phyloP scores from a whole-genome alignment of 2,888 invertebrate species.

The Teinopalpus imperialis region DNA sequence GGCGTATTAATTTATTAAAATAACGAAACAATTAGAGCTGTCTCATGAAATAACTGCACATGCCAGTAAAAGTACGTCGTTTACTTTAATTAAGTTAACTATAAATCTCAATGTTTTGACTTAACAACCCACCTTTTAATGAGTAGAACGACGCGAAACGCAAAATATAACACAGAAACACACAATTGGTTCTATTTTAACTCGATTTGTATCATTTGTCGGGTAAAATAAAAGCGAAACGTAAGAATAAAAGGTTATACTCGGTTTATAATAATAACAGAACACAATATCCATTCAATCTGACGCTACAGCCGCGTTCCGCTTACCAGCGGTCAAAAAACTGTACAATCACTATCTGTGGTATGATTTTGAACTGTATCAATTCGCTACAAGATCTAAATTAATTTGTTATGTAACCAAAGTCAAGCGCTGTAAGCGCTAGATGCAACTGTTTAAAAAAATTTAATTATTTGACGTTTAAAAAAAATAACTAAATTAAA shows the following conservation, averaged over 20 bases:
- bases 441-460: not conserved
- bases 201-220: constrained; percentile 48
- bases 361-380: constrained; percentile 1
- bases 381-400: not conserved
- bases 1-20: constrained; percentile 61
- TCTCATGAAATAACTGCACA: constrained; percentile 75
- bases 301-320: constrained; percentile 38
- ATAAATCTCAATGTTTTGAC: constrained; percentile 56
- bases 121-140: constrained; percentile 59
- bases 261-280: constrained; percentile 68
- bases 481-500: no score
- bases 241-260: constrained; percentile 68
- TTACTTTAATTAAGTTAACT: constrained; percentile 59
- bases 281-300: constrained; percentile 40
- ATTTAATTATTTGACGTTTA: constrained; percentile 14
- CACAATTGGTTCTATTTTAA: constrained; percentile 33
- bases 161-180: constrained; percentile 40
- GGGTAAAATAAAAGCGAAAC: constrained; percentile 62
- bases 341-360: not conserved
- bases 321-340: constrained; percentile 25
- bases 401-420: not conserved
- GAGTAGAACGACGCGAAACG: constrained; percentile 36
- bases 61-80: constrained; percentile 57
- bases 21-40: constrained; percentile 62
- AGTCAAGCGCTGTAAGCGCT: constrained; percentile 6